Conservation (phyloP, 2,888 invertebrate species). For the Tenthredo amoena region DNA sequence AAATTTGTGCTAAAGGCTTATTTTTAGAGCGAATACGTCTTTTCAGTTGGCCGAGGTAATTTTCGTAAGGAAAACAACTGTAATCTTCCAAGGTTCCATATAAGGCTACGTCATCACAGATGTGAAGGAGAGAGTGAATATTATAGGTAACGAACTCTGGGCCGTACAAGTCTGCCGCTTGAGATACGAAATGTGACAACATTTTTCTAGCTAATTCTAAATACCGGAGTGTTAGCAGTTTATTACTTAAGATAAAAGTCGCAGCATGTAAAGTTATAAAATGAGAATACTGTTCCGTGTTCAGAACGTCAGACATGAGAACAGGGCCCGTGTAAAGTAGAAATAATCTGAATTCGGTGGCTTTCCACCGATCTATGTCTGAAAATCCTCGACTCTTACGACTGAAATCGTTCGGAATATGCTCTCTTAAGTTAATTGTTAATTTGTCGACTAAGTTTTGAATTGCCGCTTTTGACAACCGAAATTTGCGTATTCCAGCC, state of each 20-base stretch:
- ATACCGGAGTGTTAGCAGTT: not conserved
- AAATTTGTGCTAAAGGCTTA: not conserved
- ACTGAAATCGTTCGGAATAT: not conserved
- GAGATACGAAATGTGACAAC: not conserved
- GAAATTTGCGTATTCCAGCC: not conserved
- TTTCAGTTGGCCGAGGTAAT: not conserved
- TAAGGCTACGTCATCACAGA: not conserved
- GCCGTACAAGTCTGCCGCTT: conserved; percentile 20
- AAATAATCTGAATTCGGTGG: conserved; percentile 62
- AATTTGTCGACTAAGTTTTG: not conserved
- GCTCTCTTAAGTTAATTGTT: not conserved
- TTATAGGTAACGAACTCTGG: not conserved
- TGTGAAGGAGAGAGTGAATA: conserved; percentile 15
- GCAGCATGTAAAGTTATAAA: conserved; percentile 21
- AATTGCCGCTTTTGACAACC: not conserved
- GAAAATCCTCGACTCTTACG: conserved; percentile 1
- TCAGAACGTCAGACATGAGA: conserved; percentile 57
- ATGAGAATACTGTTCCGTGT: conserved; percentile 39
- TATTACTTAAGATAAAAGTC: conserved; percentile 16
- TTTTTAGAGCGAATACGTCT: conserved; percentile 7
- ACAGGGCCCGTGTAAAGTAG: conserved; percentile 63
- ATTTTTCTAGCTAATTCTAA: not conserved
- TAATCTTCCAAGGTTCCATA: conserved; percentile 6
- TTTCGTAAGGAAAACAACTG: conserved; percentile 15
- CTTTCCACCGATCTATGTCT: conserved; percentile 58